These are phyloP conservation scores for Pseudocheirus occidentalis DNA, from an alignment of 2,797 vertebrate genomes.

Conservation along the genomic window DNA sequence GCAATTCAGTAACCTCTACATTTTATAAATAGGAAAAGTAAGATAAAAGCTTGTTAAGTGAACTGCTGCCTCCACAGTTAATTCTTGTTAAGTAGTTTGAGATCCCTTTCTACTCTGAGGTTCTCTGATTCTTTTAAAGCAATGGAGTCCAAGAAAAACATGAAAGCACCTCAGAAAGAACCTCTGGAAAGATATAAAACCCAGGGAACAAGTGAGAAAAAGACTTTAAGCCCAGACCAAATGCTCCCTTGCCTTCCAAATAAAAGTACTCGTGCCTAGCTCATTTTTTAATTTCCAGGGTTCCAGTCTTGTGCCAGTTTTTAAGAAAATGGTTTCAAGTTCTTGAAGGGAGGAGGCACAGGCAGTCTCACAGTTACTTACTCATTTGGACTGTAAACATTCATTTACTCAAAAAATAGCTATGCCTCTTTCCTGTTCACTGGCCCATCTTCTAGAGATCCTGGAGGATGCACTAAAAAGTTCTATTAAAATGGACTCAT, in stretches of 20 bases:
- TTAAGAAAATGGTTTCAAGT: slow-evolving; percentile 31
- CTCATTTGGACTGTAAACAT: slow-evolving; percentile 64
- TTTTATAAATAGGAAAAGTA: neutral
- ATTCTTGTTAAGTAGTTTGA: neutral
- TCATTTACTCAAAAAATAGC: slow-evolving; percentile 77
- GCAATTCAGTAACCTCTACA: neutral
- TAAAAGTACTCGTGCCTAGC: neutral
- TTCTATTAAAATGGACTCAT: slow-evolving; percentile 82
- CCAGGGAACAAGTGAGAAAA: neutral
- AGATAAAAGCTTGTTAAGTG: neutral
- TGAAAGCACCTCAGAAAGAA: neutral
- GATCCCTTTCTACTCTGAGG: neutral
- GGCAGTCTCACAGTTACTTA: slow-evolving; percentile 27
- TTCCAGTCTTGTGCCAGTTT: slow-evolving; percentile 17
- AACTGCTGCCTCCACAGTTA: neutral
- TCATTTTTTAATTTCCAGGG: slow-evolving; percentile 42
- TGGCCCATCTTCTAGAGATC: slow-evolving; percentile 62
- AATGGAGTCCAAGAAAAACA: neutral
- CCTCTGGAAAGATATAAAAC: neutral
- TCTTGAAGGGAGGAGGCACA: neutral
- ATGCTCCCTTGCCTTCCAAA: slow-evolving; percentile 5
- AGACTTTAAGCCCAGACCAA: neutral
- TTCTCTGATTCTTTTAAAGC: neutral
- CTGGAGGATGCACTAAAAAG: slow-evolving; percentile 81
- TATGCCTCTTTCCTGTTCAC: slow-evolving; percentile 74